Conservation (phyloP, 2,113 vertebrate genomes). For the Chamaetylas fuelleborni region DNA sequence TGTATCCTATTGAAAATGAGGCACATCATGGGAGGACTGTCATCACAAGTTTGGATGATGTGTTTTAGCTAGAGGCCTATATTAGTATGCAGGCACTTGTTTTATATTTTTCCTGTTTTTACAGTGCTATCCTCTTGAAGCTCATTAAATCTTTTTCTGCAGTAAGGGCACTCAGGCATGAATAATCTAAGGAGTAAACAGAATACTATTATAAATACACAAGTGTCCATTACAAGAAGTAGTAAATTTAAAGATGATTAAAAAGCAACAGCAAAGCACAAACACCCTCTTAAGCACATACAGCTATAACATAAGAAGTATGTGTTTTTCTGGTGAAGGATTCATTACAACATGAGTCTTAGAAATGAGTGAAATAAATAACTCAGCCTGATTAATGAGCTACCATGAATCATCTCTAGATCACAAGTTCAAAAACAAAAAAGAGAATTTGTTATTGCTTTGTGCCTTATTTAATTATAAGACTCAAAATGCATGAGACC, state of each 20-base stretch:
- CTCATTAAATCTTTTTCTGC: constrained; percentile 66
- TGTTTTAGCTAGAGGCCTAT: constrained; percentile 20
- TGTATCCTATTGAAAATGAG: background rate
- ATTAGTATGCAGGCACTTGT: constrained; percentile 55
- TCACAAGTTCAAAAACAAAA: background rate
- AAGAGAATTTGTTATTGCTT: background rate
- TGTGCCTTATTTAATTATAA: background rate
- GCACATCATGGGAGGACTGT: background rate
- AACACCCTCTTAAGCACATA: background rate
- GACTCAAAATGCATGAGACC: background rate
- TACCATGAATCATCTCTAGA: background rate
- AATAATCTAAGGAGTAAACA: constrained; percentile 71
- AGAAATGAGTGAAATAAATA: constrained; percentile 21
- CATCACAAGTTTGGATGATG: background rate
- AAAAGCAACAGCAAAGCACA: constrained; percentile 26
- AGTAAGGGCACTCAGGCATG: constrained; percentile 49
- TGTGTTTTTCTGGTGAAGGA: background rate
- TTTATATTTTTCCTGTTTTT: constrained; percentile 51
- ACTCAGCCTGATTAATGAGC: background rate
- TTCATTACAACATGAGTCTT: background rate
- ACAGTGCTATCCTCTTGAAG: constrained; percentile 60
- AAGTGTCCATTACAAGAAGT: constrained; percentile 32
- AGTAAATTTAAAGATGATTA: constrained; percentile 46
- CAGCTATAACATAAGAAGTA: background rate
- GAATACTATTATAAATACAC: constrained; percentile 67